These are phyloP conservation scores for Dryococelus australis DNA, from an alignment of 2,888 invertebrate species.

Conservation along the genomic window DNA sequence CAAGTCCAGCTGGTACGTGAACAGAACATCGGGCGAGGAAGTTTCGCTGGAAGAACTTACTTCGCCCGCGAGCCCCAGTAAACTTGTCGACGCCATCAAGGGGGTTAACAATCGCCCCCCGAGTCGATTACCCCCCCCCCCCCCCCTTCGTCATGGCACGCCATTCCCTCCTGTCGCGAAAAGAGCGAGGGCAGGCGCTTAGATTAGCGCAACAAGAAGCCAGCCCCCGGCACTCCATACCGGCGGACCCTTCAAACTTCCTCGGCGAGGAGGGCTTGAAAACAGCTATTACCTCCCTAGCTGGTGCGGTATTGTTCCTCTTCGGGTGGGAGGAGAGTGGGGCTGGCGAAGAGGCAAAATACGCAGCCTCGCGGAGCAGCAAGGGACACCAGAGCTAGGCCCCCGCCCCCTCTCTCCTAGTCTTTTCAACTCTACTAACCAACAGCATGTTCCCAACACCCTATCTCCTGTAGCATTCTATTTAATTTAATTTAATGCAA, in stretches of 20 bases:
- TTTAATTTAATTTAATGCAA: too few species aligned
- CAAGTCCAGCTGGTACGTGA: too few species aligned
- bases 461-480: too few species aligned
- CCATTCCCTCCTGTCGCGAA: neutral
- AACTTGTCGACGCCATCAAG: neutral
- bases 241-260: neutral
- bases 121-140: neutral
- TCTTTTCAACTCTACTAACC: too few species aligned
- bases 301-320: neutral
- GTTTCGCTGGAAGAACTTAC: too few species aligned
- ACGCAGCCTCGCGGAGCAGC: neutral
- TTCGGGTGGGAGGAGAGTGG: neutral
- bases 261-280: neutral
- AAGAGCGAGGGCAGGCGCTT: neutral
- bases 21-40: too few species aligned
- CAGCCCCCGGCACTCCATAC: neutral
- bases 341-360: neutral
- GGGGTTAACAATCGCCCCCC: constrained; percentile 4
- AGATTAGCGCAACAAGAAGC: neutral
- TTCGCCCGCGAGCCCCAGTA: neutral
- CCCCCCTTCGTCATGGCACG: neutral
- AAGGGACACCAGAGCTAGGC: too few species aligned
- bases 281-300: neutral
- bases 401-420: too few species aligned
- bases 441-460: too few species aligned